A percentile compares a stretch with the other conserved stretches of the same genome.
These are phyloP conservation scores for Dasysyrphus tricinctus DNA, from an alignment of 2,888 invertebrate genomes.

Conservation along the genomic window DNA sequence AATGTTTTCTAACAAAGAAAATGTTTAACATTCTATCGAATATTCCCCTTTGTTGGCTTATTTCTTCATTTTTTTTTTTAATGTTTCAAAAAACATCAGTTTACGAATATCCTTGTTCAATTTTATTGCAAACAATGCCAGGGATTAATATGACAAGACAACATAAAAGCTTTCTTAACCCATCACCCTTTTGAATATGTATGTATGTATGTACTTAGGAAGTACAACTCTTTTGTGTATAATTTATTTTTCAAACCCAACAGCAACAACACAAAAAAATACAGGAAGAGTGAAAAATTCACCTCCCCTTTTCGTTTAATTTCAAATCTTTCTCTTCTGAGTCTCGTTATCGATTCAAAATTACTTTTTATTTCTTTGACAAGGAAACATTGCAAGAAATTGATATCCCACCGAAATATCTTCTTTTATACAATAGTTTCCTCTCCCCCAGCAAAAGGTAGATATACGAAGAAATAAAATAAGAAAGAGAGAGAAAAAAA, in stretches of 20 bases:
- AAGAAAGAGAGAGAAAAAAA: not conserved
- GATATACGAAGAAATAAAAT: not conserved
- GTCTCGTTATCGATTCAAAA: constrained; percentile 31
- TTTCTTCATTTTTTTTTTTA: not conserved
- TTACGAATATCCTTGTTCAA: constrained; percentile 6
- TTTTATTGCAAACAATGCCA: constrained; percentile 11
- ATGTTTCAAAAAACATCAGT: not conserved
- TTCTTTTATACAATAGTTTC: constrained; percentile 5
- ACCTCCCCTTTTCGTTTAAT: not conserved
- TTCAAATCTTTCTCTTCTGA: constrained; percentile 8
- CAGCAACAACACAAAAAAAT: not conserved
- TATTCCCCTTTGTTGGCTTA: not conserved
- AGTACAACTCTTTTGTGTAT: not conserved
- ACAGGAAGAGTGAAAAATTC: not conserved
- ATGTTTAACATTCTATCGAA: not conserved
- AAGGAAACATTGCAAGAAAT: constrained; percentile 37
- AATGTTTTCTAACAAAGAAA: not conserved
- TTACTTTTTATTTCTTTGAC: constrained; percentile 34
- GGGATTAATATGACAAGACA: constrained; percentile 25
- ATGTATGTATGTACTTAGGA: not conserved
- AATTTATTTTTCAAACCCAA: not conserved
- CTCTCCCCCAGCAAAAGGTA: constrained; percentile 21
- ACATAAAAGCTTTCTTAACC: constrained; percentile 37
- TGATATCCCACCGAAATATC: constrained; percentile 30
- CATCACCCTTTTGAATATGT: not conserved